Base-by-base conservation (phyloP, 2,113 vertebrate genomes). In the Micronycteris hirsuta region DNA sequence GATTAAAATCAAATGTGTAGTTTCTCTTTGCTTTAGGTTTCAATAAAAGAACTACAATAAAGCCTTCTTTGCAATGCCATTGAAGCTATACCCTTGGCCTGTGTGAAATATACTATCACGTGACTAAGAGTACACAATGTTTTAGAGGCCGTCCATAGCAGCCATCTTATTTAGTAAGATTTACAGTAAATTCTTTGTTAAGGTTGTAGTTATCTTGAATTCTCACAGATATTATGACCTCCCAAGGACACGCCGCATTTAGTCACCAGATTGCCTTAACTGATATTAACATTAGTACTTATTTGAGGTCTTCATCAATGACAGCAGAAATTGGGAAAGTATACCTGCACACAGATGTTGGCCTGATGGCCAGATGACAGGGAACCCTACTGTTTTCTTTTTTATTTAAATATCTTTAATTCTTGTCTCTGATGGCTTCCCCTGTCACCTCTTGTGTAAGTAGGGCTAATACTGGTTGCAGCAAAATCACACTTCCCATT, bases 401-500 rank as follows among this genome's bases (percentile, higher is more conserved):
- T 81, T 96, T 90, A 92, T 86, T 93, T 97, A 95, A 96, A 97
- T 97, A 93, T 94, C 71, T 97, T 97, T 96, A 97, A 22, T 95
- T 97, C 76, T 94, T 95, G 49, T 94, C 89, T 97, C 92, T 97
- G 91, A 96, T 98, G 96, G 84, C 96, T 98, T 98, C 43, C 13
- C 61, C 41, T 54, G 70, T 98, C 98, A 98, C 97, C 92, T 98
- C 92, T 97, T 98, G 96, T 98, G 92, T 93, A 98, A 98, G 93
- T 90, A 87, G 96, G 97, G 88, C 91, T 97, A 82, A 98, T 97
- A 97, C 95, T 97, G 92, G 94, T 97, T 97, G 77, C 96, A 98
- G 97, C 96, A 88, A 96, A 97, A 98, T 97, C 97, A 98, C 91
- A 67, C 87, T 96, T 95, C 74, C 81, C 96, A 98, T 99, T 98